These are phyloP conservation scores for Philereme vetulata DNA, from an alignment of 2,888 invertebrate species.

Conservation along the genomic window DNA sequence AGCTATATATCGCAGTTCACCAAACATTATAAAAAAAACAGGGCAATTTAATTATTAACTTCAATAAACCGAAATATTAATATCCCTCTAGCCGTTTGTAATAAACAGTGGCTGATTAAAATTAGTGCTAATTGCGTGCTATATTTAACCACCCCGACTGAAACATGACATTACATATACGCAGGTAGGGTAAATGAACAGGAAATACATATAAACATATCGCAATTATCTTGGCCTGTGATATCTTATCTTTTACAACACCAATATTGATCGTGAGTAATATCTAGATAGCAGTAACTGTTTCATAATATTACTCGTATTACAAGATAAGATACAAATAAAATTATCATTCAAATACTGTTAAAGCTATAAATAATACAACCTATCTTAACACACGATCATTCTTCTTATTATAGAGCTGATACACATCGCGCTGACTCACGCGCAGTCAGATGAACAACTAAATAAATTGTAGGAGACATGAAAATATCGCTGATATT, in stretches of 20 bases:
- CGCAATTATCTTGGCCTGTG: slow-evolving; percentile 7
- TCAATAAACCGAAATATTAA: no score
- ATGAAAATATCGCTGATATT: slow-evolving; percentile 31
- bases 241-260: slow-evolving; percentile 17
- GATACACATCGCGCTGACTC: slow-evolving; percentile 16
- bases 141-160: neutral
- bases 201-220: slow-evolving; percentile 5
- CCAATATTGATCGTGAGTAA: slow-evolving; percentile 21
- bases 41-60: no score
- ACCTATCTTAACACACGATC: slow-evolving; percentile 8
- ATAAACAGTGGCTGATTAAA: neutral
- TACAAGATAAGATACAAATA: slow-evolving; percentile 22
- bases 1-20: no score
- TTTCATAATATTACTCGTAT: slow-evolving; percentile 20
- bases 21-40: no score
- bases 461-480: slow-evolving; percentile 6
- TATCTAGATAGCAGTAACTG: slow-evolving; percentile 20
- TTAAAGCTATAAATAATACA: slow-evolving; percentile 21
- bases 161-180: slow-evolving; percentile 2
- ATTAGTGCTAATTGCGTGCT: neutral
- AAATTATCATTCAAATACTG: slow-evolving; percentile 14
- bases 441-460: slow-evolving; percentile 17
- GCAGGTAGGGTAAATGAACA: neutral
- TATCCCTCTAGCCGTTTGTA: no score
- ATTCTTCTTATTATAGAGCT: slow-evolving; percentile 22